Evolutionary conservation across 2,888 invertebrate species (phyloP).

Genomic region (Adelognathus sp.): DNA sequence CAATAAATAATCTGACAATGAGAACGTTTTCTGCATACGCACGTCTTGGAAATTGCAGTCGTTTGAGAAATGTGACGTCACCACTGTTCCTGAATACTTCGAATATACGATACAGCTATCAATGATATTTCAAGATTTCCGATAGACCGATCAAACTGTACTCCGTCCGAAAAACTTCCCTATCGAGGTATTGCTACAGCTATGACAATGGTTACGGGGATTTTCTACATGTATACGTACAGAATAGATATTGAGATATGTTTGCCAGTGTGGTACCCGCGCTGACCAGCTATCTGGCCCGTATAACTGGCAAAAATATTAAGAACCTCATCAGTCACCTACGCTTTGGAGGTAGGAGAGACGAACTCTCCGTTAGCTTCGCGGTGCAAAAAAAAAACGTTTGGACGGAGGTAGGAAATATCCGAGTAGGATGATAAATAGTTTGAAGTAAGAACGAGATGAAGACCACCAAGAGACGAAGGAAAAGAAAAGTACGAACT

Average conservation of each 20-base stretch:
- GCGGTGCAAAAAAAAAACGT: neutral
- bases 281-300: slow-evolving; percentile 56
- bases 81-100: slow-evolving; percentile 18
- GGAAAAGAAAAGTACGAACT: slow-evolving; percentile 11
- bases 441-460: slow-evolving; percentile 21
- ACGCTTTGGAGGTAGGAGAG: slow-evolving; percentile 35
- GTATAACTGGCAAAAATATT: slow-evolving; percentile 61
- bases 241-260: slow-evolving; percentile 2
- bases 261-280: slow-evolving; percentile 33
- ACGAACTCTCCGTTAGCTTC: neutral
- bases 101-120: slow-evolving; percentile 18
- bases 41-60: slow-evolving; percentile 38
- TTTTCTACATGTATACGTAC: neutral
- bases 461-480: slow-evolving; percentile 18
- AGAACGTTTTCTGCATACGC: too few relatives aligned
- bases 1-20: neutral
- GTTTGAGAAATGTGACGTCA: slow-evolving; percentile 8
- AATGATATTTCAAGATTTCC: slow-evolving; percentile 38
- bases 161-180: slow-evolving; percentile 29
- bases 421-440: slow-evolving; percentile 37
- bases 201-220: slow-evolving; percentile 41
- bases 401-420: neutral
- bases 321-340: slow-evolving; percentile 62
- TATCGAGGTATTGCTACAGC: slow-evolving; percentile 29
- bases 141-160: slow-evolving; percentile 39